A percentile compares a stretch with the other conserved stretches of the same genome.
phyloP scores from a whole-genome alignment of 2,113 vertebrate species.

The Saccopteryx leptura region DNA sequence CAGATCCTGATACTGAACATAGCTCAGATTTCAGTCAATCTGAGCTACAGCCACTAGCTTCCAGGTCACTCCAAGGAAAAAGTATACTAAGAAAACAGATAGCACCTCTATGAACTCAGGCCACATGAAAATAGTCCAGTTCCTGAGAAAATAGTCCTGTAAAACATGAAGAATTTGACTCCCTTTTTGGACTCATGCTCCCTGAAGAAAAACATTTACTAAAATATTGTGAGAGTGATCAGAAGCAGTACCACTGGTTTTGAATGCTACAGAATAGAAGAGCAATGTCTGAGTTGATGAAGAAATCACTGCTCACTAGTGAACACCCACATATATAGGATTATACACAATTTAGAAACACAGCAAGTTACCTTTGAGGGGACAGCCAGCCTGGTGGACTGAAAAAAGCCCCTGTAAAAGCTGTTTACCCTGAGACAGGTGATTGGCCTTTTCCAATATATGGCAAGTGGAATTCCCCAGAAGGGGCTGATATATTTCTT shows the following conservation, averaged over 20 bases:
- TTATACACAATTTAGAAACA: background rate
- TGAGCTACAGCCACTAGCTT: background rate
- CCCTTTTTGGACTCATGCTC: background rate
- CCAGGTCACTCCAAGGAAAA: background rate
- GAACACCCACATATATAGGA: background rate
- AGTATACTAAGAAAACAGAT: background rate
- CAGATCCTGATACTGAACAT: background rate
- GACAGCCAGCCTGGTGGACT: background rate
- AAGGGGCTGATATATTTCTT: background rate
- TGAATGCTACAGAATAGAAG: background rate
- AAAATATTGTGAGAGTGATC: background rate
- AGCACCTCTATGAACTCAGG: background rate
- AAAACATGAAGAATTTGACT: background rate
- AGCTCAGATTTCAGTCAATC: background rate
- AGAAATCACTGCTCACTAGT: background rate
- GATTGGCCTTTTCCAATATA: background rate
- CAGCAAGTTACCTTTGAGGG: background rate
- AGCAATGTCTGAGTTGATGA: background rate
- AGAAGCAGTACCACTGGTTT: background rate
- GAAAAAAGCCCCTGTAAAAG: background rate
- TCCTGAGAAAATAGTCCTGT: background rate
- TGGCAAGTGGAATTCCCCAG: slow-evolving; percentile 14
- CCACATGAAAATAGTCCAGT: background rate
- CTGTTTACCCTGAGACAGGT: background rate
- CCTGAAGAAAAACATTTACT: background rate